Evolutionary conservation across 2,797 vertebrate species (phyloP).

Genomic region (Acipenser ruthenus): DNA sequence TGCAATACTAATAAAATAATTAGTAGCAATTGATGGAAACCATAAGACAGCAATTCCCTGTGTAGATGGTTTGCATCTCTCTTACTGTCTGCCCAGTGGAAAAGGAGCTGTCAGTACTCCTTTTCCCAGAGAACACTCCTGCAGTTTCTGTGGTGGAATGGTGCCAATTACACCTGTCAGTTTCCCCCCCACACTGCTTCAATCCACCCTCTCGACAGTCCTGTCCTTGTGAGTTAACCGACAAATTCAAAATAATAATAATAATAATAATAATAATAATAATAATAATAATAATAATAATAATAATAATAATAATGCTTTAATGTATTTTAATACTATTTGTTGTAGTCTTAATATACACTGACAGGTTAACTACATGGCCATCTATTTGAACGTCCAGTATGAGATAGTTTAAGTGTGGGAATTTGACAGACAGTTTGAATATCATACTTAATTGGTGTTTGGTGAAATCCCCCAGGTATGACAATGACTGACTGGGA

Average conservation of each 20-base stretch:
- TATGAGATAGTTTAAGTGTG: too few relatives aligned
- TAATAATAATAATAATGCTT: too few relatives aligned
- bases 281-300: too few relatives aligned
- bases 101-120: constrained; percentile 18
- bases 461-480: constrained; percentile 51
- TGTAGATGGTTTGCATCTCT: constrained; percentile 18
- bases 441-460: constrained; percentile 34
- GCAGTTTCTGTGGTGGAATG: background rate
- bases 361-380: too few relatives aligned
- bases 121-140: constrained; percentile 8
- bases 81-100: constrained; percentile 6
- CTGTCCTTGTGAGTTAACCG: background rate
- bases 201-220: constrained; percentile 5
- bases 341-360: too few relatives aligned
- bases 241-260: too few relatives aligned
- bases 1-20: constrained; percentile 14
- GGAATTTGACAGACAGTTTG: too few relatives aligned
- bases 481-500: constrained; percentile 10
- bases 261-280: too few relatives aligned
- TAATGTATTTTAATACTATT: too few relatives aligned
- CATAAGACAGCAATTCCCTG: constrained; percentile 5
- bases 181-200: constrained; percentile 15
- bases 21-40: constrained; percentile 25
- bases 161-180: constrained; percentile 21
- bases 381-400: too few relatives aligned